Evolutionary conservation across 2,113 vertebrate genomes (phyloP).

Genomic region (Bufo gargarizans): DNA sequence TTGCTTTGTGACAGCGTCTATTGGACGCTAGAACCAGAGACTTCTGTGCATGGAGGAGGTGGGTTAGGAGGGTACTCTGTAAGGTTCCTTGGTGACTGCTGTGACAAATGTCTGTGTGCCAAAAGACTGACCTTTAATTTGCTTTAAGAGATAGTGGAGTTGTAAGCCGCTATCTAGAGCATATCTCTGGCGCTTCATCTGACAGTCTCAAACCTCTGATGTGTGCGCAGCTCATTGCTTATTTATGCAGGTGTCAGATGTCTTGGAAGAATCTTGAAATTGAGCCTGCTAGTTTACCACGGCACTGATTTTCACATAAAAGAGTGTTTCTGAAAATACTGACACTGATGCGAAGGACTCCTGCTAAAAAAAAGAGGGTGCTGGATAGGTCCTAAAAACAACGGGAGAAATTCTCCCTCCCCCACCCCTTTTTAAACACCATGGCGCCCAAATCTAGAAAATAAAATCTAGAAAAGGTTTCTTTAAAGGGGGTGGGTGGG

Average conservation of each 20-base stretch:
- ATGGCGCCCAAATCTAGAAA: too few species aligned
- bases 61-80: too few species aligned
- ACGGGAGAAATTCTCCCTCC: too few species aligned
- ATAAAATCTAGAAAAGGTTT: too few species aligned
- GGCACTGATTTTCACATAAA: not conserved
- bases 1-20: too few species aligned
- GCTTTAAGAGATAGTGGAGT: not conserved
- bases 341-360: not conserved
- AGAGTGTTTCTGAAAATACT: not conserved
- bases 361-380: not conserved
- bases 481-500: too few species aligned
- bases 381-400: too few species aligned
- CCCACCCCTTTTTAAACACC: too few species aligned
- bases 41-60: too few species aligned
- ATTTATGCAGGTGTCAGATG: slow-evolving; percentile 34
- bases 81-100: not conserved
- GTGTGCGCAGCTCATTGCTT: slow-evolving; percentile 32
- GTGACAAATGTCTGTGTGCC: not conserved
- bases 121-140: not conserved
- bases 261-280: not conserved
- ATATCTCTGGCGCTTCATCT: slow-evolving; percentile 7
- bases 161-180: not conserved
- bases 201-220: not conserved
- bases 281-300: not conserved
- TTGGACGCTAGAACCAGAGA: too few species aligned